Conservation (phyloP, 2,797 vertebrate genomes). For the Phyllotis vaccarum region DNA sequence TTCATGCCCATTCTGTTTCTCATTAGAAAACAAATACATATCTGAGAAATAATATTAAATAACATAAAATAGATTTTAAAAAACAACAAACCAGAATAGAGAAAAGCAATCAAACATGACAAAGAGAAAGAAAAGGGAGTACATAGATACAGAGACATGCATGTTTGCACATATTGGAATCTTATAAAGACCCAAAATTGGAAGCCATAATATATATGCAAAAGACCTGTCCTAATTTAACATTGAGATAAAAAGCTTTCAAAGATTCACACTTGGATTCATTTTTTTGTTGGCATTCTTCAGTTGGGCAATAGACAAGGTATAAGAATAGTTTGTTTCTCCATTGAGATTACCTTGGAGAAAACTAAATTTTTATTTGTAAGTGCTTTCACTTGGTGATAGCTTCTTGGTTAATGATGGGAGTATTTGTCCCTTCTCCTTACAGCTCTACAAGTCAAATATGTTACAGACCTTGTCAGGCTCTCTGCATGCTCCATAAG, state of each 20-base stretch:
- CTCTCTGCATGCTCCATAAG: not conserved
- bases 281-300: not conserved
- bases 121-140: not conserved
- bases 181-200: not conserved
- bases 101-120: no score
- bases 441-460: no score
- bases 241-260: not conserved
- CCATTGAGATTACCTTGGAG: no score
- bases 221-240: not conserved
- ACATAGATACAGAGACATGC: not conserved
- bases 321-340: not conserved
- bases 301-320: not conserved
- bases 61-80: not conserved
- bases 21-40: not conserved
- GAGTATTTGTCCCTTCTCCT: not conserved
- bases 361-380: not conserved
- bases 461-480: not conserved
- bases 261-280: not conserved
- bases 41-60: not conserved
- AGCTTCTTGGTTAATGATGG: not conserved
- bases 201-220: not conserved
- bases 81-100: not conserved
- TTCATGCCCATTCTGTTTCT: not conserved
- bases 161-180: not conserved
- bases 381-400: not conserved